Evolutionary conservation across 2,888 invertebrate species (phyloP).

Genomic region (Volucella inflata): DNA sequence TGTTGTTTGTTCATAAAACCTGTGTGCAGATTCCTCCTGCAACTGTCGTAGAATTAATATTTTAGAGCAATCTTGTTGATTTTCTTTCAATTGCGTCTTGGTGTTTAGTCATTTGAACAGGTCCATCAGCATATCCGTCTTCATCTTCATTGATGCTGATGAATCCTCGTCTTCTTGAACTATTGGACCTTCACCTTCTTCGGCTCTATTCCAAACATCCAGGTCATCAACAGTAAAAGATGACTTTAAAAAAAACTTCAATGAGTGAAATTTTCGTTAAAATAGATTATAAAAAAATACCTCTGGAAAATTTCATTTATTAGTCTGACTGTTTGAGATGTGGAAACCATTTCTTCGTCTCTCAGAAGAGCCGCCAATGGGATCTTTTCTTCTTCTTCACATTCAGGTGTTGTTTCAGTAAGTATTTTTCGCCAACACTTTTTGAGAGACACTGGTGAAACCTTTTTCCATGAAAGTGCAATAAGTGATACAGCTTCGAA

Average conservation of each 20-base stretch:
- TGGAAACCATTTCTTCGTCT: slow-evolving; percentile 13
- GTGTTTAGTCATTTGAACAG: too few relatives aligned
- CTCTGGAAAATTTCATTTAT: neutral
- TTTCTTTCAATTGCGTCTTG: too few relatives aligned
- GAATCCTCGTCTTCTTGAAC: neutral
- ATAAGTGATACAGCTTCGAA: neutral
- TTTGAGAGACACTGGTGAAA: neutral
- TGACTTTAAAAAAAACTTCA: too few relatives aligned
- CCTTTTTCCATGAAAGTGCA: slow-evolving; percentile 14
- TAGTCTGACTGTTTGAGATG: slow-evolving; percentile 13
- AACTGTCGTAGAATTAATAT: too few relatives aligned
- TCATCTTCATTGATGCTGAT: neutral
- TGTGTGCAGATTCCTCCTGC: too few relatives aligned
- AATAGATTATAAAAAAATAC: neutral
- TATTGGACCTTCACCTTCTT: too few relatives aligned
- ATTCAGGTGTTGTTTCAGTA: slow-evolving; percentile 8
- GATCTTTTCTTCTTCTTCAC: slow-evolving; percentile 19
- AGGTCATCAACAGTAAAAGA: too few relatives aligned
- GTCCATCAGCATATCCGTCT: neutral
- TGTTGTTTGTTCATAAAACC: too few relatives aligned
- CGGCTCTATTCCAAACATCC: too few relatives aligned
- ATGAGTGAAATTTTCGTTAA: too few relatives aligned
- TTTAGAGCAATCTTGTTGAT: slow-evolving; percentile 4
- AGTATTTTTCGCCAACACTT: too few relatives aligned
- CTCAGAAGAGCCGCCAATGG: slow-evolving; percentile 27